phyloP scores from a whole-genome alignment of 2,888 invertebrate genomes.

The Synergus itoensis region DNA sequence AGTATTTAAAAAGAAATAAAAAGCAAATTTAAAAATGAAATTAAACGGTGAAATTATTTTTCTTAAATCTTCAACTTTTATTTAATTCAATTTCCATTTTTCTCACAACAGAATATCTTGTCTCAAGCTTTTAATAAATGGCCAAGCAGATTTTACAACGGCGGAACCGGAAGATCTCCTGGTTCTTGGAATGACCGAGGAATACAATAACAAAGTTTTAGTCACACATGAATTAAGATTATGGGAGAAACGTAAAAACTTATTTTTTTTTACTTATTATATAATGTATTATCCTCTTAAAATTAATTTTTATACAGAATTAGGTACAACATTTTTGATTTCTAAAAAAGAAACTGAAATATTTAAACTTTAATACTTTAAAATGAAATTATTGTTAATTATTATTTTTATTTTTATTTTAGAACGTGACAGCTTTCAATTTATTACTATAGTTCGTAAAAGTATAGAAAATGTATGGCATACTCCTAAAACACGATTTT shows the following conservation, averaged over 20 bases:
- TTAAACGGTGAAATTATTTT: neutral
- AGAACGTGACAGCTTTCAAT: neutral
- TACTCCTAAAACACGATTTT: slow-evolving; percentile 85
- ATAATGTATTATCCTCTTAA: neutral
- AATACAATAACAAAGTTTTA: slow-evolving; percentile 78
- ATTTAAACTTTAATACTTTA: too few species aligned
- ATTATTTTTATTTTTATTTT: slow-evolving; percentile 75
- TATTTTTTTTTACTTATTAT: neutral
- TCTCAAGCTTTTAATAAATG: slow-evolving; percentile 86
- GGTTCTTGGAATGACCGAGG: slow-evolving; percentile 84
- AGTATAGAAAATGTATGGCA: slow-evolving; percentile 82
- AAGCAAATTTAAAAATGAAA: neutral
- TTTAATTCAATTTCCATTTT: neutral
- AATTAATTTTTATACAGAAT: neutral
- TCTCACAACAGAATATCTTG: slow-evolving; percentile 85
- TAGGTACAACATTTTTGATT: slow-evolving; percentile 10
- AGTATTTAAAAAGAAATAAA: slow-evolving; percentile 55
- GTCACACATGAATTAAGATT: slow-evolving; percentile 85
- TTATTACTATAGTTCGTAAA: slow-evolving; percentile 84
- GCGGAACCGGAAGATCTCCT: slow-evolving; percentile 92
- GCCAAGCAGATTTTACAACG: slow-evolving; percentile 90
- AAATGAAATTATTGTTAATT: too few species aligned
- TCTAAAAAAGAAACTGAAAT: slow-evolving; percentile 47
- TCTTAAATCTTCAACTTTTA: neutral
- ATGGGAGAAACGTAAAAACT: slow-evolving; percentile 78